phyloP scores from a whole-genome alignment of 2,113 vertebrate genomes.

The Puntigrus tetrazona region DNA sequence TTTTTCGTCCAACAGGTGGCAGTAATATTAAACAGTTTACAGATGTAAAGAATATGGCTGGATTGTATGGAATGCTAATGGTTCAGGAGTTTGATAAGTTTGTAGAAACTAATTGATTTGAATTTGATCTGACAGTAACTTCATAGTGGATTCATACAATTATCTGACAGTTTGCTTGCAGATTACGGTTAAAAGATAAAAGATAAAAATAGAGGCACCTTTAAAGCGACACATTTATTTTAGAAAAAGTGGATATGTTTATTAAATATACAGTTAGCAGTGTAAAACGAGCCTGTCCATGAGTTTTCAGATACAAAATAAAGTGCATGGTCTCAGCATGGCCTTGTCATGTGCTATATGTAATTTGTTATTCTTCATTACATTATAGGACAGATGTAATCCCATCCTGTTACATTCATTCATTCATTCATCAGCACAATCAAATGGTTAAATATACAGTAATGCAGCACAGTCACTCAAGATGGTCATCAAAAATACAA shows the following conservation, averaged over 20 bases:
- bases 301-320: conserved; percentile 25
- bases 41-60: too few relatives aligned
- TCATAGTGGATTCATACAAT: background rate
- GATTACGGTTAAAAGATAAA: too few relatives aligned
- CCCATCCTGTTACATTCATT: background rate
- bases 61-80: too few relatives aligned
- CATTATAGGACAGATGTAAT: background rate
- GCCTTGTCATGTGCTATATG: background rate
- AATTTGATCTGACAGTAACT: too few relatives aligned
- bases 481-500: conserved; percentile 5
- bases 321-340: conserved; percentile 14
- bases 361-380: background rate
- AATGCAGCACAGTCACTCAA: conserved; percentile 2
- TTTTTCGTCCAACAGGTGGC: background rate
- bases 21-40: background rate
- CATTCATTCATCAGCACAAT: conserved; percentile 13
- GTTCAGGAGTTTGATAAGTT: background rate
- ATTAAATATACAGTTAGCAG: conserved; percentile 23
- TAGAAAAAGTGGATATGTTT: conserved; percentile 9
- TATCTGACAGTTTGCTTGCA: background rate
- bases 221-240: background rate
- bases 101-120: background rate
- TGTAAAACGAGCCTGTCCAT: conserved; percentile 16
- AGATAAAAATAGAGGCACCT: background rate
- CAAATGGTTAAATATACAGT: background rate